Evolutionary conservation across 2,888 invertebrate species (phyloP).

Genomic region (Tanaodytes sp.): DNA sequence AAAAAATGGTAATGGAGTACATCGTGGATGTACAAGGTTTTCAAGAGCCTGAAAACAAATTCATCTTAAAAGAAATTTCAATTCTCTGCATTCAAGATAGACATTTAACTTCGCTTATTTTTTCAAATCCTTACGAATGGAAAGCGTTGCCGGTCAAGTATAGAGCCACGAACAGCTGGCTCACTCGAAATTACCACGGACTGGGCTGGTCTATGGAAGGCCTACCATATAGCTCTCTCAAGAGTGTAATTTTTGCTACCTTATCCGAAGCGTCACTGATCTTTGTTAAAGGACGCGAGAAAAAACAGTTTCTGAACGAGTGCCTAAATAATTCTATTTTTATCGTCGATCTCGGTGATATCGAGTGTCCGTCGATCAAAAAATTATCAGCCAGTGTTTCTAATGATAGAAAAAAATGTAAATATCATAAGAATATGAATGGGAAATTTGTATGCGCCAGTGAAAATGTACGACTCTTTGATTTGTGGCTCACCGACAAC

Average conservation of each 20-base stretch:
- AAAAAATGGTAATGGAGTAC: conserved; percentile 23
- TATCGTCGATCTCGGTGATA: background rate
- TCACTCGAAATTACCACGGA: conserved; percentile 16
- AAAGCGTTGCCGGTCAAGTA: background rate
- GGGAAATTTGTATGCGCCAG: conserved; percentile 2
- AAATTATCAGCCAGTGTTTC: conserved; percentile 1
- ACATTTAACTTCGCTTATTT: background rate
- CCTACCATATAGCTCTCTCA: background rate
- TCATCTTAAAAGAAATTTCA: conserved; percentile 32
- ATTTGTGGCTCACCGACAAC: no score
- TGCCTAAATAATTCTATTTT: background rate
- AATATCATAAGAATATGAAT: background rate
- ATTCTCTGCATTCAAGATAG: background rate
- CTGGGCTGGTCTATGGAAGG: conserved; percentile 3
- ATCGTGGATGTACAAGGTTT: conserved; percentile 30
- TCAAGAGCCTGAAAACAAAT: conserved; percentile 1
- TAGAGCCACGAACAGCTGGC: conserved; percentile 10
- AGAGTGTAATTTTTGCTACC: background rate
- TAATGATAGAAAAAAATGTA: no score
- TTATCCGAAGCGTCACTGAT: conserved; percentile 3
- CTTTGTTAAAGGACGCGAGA: conserved; percentile 12
- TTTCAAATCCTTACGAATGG: conserved; percentile 14
- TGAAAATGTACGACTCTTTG: conserved; percentile 19
- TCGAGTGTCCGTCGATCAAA: conserved; percentile 10
- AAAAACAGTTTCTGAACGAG: background rate